Conservation (phyloP, 2,888 invertebrate genomes). For the Troides helena region DNA sequence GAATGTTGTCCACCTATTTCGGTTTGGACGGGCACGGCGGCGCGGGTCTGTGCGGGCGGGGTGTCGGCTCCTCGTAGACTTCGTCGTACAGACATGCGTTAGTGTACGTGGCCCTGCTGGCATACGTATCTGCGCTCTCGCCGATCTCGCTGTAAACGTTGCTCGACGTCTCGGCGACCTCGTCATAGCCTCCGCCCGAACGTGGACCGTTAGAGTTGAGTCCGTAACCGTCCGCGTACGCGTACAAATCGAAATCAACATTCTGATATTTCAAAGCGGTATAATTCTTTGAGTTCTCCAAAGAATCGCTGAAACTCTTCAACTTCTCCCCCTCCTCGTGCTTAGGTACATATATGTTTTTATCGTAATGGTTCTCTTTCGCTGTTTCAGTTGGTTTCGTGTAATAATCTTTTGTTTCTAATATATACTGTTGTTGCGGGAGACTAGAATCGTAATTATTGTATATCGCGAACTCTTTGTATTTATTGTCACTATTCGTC, state of each 20-base stretch:
- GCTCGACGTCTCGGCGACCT: constrained; percentile 64
- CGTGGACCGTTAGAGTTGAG: constrained; percentile 40
- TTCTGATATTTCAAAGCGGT: constrained; percentile 68
- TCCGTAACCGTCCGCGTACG: constrained; percentile 43
- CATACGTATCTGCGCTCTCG: constrained; percentile 37
- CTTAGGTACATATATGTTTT: constrained; percentile 71
- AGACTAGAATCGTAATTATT: constrained; percentile 61
- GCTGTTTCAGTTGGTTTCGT: constrained; percentile 55
- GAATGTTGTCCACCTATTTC: constrained; percentile 40
- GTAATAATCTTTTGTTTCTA: constrained; percentile 72
- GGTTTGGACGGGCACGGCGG: constrained; percentile 75
- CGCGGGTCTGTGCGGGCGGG: constrained; percentile 82
- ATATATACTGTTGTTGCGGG: constrained; percentile 59
- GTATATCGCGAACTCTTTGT: constrained; percentile 62
- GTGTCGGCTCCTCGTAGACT: constrained; percentile 59
- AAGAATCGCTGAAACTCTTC: constrained; percentile 62
- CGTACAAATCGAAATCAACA: constrained; percentile 53
- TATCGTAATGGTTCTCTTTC: constrained; percentile 60
- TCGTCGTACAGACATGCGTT: constrained; percentile 66
- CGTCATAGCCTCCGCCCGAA: constrained; percentile 49
- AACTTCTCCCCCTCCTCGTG: constrained; percentile 64
- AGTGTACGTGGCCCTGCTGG: constrained; percentile 41
- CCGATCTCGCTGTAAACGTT: constrained; percentile 69
- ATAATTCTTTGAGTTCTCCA: constrained; percentile 71
- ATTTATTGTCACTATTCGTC: constrained; percentile 40